Evolutionary conservation across 2,113 vertebrate genomes (phyloP), one percentile per base, ranked within the genome.

Genomic region (Polypterus senegalus): DNA sequence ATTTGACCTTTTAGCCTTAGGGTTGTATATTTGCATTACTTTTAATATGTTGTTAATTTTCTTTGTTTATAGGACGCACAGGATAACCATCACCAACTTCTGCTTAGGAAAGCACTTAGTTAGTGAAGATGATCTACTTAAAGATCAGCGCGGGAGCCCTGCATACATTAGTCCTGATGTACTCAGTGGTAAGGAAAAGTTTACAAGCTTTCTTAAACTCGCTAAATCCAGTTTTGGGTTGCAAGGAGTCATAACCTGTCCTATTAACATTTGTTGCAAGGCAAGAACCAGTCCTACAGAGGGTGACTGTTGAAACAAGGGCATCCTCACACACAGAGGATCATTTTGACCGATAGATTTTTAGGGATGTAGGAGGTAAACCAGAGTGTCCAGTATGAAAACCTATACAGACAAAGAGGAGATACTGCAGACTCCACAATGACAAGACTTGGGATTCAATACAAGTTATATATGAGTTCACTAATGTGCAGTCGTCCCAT

Each of bases 81-180:
- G 96, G 63, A 99, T 99, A 80, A 98, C 96, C 63, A 94, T 99
- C 75, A 98, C 96, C 46, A 99, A 99, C 82, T 99, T 99, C 85
- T 99, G 96, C 79, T 87, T 99, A 4, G 96, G 96, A 58, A 99
- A 98, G 76, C 96, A 99, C 81, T 87, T 99, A 11, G 96, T 99
- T 78, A 99, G 95, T 0, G 94, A 98, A 68, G 95, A 95, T 0
- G 96, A 99, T 80, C 87, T 99, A 65, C 85, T 99, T 74, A 99
- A 99, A 76, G 96, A 99, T 84, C 96, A 99, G 91, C 83, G 96
- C 61, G 96, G 96, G 62, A 99, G 96, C 81, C 96, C 96, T 1
- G 96, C 96, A 65, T 99, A 99, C 76, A 98, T 99, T 77, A 98
- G 96, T 68, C 96, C 96, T 0, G 96, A 99, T 3, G 96, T 99